phyloP scores from a whole-genome alignment of 2,888 invertebrate genomes.

The Hedya salicella region DNA sequence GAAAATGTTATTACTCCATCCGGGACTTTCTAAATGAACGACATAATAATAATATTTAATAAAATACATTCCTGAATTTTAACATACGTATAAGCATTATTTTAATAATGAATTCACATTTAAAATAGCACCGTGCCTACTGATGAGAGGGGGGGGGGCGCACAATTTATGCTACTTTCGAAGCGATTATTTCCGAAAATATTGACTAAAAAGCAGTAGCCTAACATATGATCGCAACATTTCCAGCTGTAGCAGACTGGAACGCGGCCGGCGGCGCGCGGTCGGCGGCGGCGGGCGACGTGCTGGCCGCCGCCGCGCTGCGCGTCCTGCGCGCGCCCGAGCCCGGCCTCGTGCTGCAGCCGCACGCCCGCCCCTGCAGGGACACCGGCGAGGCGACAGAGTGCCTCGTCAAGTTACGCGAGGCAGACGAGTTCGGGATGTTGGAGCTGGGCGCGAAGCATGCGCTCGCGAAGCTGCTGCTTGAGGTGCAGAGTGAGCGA shows the following conservation, averaged over 20 bases:
- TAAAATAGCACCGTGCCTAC: no score
- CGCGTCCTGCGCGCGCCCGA: slow-evolving; percentile 93
- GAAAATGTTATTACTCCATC: no score
- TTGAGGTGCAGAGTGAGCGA: slow-evolving; percentile 58
- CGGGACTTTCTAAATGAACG: no score
- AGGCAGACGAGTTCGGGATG: slow-evolving; percentile 49
- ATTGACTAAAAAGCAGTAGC: no score
- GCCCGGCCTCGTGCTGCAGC: slow-evolving; percentile 85
- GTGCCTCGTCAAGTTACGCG: slow-evolving; percentile 49
- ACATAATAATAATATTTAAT: no score
- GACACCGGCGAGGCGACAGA: not conserved
- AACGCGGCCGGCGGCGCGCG: slow-evolving; percentile 45
- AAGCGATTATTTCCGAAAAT: no score
- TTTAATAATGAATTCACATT: no score
- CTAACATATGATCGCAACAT: no score
- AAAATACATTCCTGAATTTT: no score
- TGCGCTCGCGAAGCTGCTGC: slow-evolving; percentile 85
- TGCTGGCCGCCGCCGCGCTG: slow-evolving; percentile 82
- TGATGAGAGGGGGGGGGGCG: no score
- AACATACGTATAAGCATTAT: no score
- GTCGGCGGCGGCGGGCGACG: slow-evolving; percentile 50
- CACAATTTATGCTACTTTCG: no score
- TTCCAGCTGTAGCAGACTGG: slow-evolving; percentile 51
- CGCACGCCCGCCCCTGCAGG: slow-evolving; percentile 48
- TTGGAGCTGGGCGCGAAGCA: slow-evolving; percentile 74